phyloP scores from a whole-genome alignment of 1,140 invertebrate genomes.

The Zeugodacus cucurbitae region DNA sequence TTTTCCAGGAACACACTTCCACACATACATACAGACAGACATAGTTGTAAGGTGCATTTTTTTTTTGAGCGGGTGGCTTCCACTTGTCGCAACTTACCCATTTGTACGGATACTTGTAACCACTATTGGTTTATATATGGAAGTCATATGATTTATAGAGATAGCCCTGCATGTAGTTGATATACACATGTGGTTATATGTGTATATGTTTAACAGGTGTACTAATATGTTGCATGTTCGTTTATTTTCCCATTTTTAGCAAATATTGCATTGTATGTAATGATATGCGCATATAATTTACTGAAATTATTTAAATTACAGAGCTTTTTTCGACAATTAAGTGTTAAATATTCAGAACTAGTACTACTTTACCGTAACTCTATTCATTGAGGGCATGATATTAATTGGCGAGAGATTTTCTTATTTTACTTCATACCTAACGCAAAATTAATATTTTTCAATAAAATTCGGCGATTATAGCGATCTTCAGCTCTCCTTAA shows the following conservation, averaged over 20 bases:
- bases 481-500: too few relatives aligned
- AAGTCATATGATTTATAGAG: conserved; percentile 18
- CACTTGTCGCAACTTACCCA: conserved; percentile 22
- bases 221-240: not conserved
- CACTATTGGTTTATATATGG: not conserved
- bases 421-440: too few relatives aligned
- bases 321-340: too few relatives aligned
- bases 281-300: too few relatives aligned
- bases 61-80: conserved; percentile 19
- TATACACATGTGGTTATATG: not conserved
- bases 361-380: too few relatives aligned
- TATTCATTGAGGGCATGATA: too few relatives aligned
- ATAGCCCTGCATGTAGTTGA: not conserved
- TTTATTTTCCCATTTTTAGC: not conserved
- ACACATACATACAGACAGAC: not conserved
- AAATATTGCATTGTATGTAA: too few relatives aligned
- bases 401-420: too few relatives aligned
- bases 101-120: conserved; percentile 26
- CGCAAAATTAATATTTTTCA: too few relatives aligned
- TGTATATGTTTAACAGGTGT: not conserved
- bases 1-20: not conserved
- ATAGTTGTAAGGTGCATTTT: not conserved
- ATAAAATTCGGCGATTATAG: too few relatives aligned
- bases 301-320: too few relatives aligned
- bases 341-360: too few relatives aligned